Conservation (phyloP, 2,888 invertebrate species). For the Tribolium freemani region DNA sequence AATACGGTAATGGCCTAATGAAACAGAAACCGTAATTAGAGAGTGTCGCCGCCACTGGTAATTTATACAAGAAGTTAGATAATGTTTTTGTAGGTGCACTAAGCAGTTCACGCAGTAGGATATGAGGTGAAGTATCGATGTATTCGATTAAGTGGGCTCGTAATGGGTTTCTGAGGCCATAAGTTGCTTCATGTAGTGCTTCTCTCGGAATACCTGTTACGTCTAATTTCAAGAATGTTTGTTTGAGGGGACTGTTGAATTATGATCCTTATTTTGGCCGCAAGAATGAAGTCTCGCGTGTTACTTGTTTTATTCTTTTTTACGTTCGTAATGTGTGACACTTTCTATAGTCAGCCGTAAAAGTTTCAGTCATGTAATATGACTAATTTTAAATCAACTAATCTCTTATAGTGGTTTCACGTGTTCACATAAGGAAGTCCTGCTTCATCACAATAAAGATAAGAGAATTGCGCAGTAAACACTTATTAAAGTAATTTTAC, state of each 20-base stretch:
- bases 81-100: constrained; percentile 20
- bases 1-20: constrained; percentile 3
- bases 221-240: constrained; percentile 34
- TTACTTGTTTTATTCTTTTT: neutral
- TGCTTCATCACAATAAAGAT: neutral
- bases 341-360: neutral
- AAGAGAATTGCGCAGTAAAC: neutral
- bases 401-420: neutral
- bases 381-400: neutral
- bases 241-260: constrained; percentile 17
- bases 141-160: constrained; percentile 50
- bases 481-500: neutral
- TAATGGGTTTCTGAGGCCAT: constrained; percentile 46
- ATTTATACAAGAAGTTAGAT: constrained; percentile 17
- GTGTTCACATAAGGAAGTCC: neutral
- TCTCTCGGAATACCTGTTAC: constrained; percentile 30
- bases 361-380: neutral
- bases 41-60: constrained; percentile 19
- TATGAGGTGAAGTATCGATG: constrained; percentile 46
- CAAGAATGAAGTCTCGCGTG: neutral
- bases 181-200: constrained; percentile 47
- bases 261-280: neutral
- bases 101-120: constrained; percentile 49
- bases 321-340: neutral
- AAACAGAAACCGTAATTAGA: constrained; percentile 24